phyloP scores from a whole-genome alignment of 2,113 vertebrate genomes.

The Cranoglanis bouderius region DNA sequence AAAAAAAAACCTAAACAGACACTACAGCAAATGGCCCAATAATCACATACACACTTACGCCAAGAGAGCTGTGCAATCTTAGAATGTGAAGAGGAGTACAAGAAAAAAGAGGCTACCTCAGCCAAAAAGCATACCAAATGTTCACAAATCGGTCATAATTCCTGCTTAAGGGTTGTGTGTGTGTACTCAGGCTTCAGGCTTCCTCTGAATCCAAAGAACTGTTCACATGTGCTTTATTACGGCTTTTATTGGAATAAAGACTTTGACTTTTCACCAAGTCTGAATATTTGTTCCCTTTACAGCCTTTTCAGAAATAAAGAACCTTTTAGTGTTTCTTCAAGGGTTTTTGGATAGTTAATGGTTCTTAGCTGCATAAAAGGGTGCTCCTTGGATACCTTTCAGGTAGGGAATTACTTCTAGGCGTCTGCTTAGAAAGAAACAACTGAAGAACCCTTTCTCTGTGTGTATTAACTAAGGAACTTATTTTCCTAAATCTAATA shows the following conservation, averaged over 20 bases:
- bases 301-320: not conserved
- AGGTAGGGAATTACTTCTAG: not conserved
- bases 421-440: not conserved
- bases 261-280: constrained; percentile 3
- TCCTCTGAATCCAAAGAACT: not conserved
- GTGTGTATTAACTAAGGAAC: not conserved
- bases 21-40: not conserved
- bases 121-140: not conserved
- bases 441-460: not conserved
- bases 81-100: not conserved
- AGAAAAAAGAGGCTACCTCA: not conserved
- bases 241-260: not conserved
- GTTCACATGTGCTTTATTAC: not conserved
- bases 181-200: not conserved
- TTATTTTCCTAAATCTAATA: too few species aligned
- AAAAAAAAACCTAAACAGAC: too few species aligned
- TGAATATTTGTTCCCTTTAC: not conserved
- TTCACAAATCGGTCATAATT: constrained; percentile 14
- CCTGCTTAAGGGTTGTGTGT: not conserved
- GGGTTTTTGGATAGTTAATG: not conserved
- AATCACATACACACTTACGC: not conserved
- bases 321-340: not conserved
- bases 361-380: not conserved
- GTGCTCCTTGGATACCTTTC: not conserved
- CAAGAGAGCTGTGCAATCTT: not conserved